These are phyloP conservation scores for Sphenopsis melanotis DNA, from an alignment of 2,797 vertebrate species.

Conservation along the genomic window DNA sequence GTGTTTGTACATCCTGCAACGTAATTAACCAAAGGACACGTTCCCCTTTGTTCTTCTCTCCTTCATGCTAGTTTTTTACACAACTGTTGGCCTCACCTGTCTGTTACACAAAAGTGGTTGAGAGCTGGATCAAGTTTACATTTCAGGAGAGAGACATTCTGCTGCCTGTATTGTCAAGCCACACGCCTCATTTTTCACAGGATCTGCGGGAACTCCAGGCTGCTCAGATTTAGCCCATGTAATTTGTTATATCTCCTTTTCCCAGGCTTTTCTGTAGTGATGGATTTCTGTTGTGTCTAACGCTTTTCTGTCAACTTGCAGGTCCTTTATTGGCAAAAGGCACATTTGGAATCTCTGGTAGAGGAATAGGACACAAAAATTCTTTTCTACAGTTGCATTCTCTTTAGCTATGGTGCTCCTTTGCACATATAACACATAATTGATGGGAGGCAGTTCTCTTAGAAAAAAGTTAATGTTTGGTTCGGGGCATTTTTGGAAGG, in stretches of 20 bases:
- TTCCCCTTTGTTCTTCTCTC: not conserved
- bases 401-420: not conserved
- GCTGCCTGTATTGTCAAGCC: not conserved
- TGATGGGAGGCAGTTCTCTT: not conserved
- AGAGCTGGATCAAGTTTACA: not conserved
- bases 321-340: slow-evolving; percentile 22
- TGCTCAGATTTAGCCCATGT: not conserved
- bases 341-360: slow-evolving; percentile 20
- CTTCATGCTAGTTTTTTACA: not conserved
- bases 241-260: slow-evolving; percentile 51
- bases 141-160: slow-evolving; percentile 12
- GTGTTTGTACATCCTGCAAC: not conserved
- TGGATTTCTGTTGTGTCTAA: slow-evolving; percentile 3
- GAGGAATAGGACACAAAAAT: not conserved
- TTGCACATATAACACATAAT: not conserved
- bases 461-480: not conserved
- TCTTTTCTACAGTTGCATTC: not conserved
- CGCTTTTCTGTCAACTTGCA: not conserved
- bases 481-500: not conserved
- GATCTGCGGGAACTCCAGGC: not conserved
- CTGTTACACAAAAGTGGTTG: not conserved
- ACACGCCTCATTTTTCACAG: not conserved
- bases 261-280: slow-evolving; percentile 20
- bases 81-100: not conserved
- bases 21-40: not conserved